Conservation (phyloP, 2,797 vertebrate genomes). For the Sitta carolinensis region DNA sequence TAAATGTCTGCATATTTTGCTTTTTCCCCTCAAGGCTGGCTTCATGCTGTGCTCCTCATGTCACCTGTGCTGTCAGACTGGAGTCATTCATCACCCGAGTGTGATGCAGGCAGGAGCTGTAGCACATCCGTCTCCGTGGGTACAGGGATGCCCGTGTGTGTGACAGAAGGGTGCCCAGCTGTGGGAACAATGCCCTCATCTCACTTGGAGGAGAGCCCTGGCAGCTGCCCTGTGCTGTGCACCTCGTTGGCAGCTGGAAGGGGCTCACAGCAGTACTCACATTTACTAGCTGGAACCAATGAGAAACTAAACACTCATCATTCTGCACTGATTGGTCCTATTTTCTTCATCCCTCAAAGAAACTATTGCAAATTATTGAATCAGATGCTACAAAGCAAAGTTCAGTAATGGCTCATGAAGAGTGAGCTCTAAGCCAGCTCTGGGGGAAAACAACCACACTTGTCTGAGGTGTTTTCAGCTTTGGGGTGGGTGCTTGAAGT, state of each 20-base stretch:
- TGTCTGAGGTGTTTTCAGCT: not conserved
- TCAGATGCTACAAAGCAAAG: not conserved
- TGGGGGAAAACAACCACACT: not conserved
- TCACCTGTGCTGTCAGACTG: not conserved
- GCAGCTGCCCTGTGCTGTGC: not conserved
- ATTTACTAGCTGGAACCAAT: not conserved
- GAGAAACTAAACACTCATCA: not conserved
- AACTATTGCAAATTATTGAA: not conserved
- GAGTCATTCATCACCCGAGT: not conserved
- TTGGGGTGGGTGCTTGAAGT: too few species aligned
- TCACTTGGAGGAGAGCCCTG: not conserved
- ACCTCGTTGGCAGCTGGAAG: not conserved
- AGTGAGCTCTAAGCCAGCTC: not conserved
- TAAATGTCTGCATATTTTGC: not conserved
- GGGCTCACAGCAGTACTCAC: not conserved
- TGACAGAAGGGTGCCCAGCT: not conserved
- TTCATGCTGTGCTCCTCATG: not conserved
- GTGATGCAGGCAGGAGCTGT: not conserved
- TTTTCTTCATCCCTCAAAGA: not conserved
- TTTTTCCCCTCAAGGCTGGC: not conserved
- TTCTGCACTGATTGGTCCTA: not conserved
- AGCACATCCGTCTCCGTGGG: accelerated
- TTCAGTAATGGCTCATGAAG: not conserved
- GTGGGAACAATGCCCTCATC: too few species aligned
- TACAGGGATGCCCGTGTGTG: not conserved